Evolutionary conservation across 2,888 invertebrate species (phyloP).

Genomic region (Drosophila phalerata): DNA sequence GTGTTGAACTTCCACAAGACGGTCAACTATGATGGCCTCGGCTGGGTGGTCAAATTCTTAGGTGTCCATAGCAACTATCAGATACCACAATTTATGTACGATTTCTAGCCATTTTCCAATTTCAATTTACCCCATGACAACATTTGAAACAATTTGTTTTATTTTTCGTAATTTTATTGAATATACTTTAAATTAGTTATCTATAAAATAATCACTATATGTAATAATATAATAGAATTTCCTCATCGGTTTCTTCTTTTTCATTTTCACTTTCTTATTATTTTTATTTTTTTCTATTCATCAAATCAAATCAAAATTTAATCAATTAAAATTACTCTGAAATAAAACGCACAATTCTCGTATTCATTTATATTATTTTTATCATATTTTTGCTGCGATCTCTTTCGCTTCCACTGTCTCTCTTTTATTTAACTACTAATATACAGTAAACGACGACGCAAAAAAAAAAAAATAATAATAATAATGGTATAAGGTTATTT

Average conservation of each 20-base stretch:
- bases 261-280: background rate
- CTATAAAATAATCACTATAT: constrained; percentile 74
- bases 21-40: constrained; percentile 90
- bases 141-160: constrained; percentile 6
- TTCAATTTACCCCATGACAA: background rate
- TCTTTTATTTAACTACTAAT: constrained; percentile 58
- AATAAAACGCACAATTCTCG: constrained; percentile 46
- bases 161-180: constrained; percentile 69
- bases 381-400: constrained; percentile 25
- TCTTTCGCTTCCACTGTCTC: background rate
- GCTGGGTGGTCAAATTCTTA: constrained; percentile 86
- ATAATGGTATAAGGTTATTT: constrained; percentile 45
- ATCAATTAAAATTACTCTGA: constrained; percentile 35
- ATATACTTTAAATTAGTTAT: constrained; percentile 78
- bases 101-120: background rate
- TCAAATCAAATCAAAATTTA: constrained; percentile 28
- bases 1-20: constrained; percentile 89
- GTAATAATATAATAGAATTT: constrained; percentile 65
- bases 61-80: constrained; percentile 47
- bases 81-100: constrained; percentile 4
- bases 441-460: constrained; percentile 58
- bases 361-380: constrained; percentile 17
- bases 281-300: constrained; percentile 8
- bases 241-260: constrained; percentile 37
- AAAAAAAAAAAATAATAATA: constrained; percentile 41